Conservation (phyloP, 2,113 vertebrate genomes). For the Crotalus tigris region DNA sequence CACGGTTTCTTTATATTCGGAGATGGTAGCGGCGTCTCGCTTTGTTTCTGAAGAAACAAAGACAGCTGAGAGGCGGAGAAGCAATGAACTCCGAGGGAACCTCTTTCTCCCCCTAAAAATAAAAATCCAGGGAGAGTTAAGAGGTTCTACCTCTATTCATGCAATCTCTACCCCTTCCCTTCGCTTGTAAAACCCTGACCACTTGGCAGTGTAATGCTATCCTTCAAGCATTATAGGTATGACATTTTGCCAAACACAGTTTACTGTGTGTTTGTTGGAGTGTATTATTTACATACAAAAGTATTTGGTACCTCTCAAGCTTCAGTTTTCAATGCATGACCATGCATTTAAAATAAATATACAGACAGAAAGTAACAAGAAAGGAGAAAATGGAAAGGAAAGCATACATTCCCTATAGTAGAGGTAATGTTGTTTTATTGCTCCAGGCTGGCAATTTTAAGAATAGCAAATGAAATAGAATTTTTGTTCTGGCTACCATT, state of each 20-base stretch:
- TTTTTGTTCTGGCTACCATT: conserved; percentile 13
- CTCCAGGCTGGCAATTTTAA: conserved; percentile 11
- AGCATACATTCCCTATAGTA: not conserved
- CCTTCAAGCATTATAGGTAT: not conserved
- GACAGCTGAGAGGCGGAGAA: too few relatives aligned
- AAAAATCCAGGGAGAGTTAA: too few relatives aligned
- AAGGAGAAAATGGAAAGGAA: not conserved
- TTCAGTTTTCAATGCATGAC: conserved; percentile 5
- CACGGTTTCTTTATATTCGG: too few relatives aligned
- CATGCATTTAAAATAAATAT: not conserved
- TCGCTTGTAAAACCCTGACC: not conserved
- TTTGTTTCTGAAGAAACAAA: too few relatives aligned
- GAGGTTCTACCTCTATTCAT: too few relatives aligned
- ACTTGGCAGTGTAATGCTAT: not conserved
- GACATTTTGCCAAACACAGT: not conserved
- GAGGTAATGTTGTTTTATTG: not conserved
- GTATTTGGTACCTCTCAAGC: not conserved
- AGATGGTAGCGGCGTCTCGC: too few relatives aligned
- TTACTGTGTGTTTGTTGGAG: not conserved
- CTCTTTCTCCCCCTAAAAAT: too few relatives aligned
- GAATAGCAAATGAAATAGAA: not conserved
- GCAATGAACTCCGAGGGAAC: too few relatives aligned
- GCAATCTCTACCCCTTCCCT: too few relatives aligned
- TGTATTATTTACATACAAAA: not conserved
- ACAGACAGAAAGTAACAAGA: not conserved